A percentile compares a stretch with the other conserved stretches of the same genome.
These are phyloP conservation scores for Urocynchramus pylzowi DNA, from an alignment of 2,113 vertebrate species.

Conservation along the genomic window DNA sequence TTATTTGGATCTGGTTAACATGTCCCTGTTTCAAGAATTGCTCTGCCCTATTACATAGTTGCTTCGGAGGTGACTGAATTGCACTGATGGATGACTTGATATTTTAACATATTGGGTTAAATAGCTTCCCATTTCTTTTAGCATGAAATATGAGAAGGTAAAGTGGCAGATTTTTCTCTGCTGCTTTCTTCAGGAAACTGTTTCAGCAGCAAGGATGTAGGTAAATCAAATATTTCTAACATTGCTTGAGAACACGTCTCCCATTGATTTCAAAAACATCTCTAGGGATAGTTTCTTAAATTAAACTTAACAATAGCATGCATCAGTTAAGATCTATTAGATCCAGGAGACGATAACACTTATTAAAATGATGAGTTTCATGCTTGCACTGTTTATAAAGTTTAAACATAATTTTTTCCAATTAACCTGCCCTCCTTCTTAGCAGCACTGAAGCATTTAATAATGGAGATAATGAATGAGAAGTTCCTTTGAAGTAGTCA, in stretches of 20 bases:
- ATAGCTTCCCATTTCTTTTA: background rate
- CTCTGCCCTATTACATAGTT: background rate
- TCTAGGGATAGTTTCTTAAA: slow-evolving; percentile 61
- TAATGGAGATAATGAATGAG: slow-evolving; percentile 20
- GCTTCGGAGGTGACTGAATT: background rate
- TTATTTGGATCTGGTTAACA: background rate
- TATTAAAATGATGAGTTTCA: slow-evolving; percentile 47
- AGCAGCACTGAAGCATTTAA: background rate
- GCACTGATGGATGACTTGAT: background rate
- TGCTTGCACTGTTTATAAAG: background rate
- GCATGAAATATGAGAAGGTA: background rate
- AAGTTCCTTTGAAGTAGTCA: slow-evolving; percentile 39
- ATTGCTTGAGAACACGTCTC: slow-evolving; percentile 37
- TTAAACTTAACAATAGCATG: slow-evolving; percentile 56
- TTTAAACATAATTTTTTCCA: slow-evolving; percentile 41
- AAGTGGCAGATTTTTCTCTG: background rate
- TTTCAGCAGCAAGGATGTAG: background rate
- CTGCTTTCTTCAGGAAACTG: slow-evolving; percentile 9
- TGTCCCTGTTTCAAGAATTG: background rate
- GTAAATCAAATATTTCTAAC: slow-evolving; percentile 53
- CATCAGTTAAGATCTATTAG: slow-evolving; percentile 53
- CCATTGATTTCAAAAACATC: slow-evolving; percentile 48
- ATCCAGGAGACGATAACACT: background rate
- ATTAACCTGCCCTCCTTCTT: slow-evolving; percentile 5
- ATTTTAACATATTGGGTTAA: background rate